Base-by-base conservation (phyloP, 2,888 invertebrate genomes). In the Phragmatobia fuliginosa region DNA sequence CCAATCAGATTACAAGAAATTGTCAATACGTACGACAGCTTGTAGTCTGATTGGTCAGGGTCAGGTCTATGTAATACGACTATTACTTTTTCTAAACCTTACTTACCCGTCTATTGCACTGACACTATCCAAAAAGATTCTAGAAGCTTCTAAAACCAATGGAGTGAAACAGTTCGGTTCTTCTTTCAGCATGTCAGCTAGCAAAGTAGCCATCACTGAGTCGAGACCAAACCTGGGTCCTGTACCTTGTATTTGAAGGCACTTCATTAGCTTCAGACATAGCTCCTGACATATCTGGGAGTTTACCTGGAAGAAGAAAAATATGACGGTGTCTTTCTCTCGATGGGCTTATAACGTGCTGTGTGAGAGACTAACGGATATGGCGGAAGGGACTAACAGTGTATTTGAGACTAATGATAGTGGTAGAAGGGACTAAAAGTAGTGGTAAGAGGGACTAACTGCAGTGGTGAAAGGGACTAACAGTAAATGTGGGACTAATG, bases 221-320 rank as follows among this genome's bases (percentile, higher is more conserved):
- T 71, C 72, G 0, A 80, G 45, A 18, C 76, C 74, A 66, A 81
- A 83, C 71, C 77, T 70, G 52, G 73, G 76, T 71, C 80, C 67
- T 0, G 74, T 52, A 1, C 71, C 62, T 74, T 67, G 60, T 8
- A 25, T 2, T 14, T 62, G 73, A 8, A 74, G 62, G 14, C 76
- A 78, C 7, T 67, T 81, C 79, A 73, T 73, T n/a, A 80, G 56
- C 61, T 80, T 74, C 18, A 73, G 45, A 41, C 67, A 81, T 0
- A 75, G 74, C 52, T 70, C 80, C 66, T 78, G 76, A 33, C 81
- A 81, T n/a, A 79, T 58, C 61, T 71, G 62, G 0, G 79, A 63
- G 31, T 81, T 78, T 2, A 21, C 63, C 80, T 81, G 28, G 32
- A 81, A 52, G 33, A 28, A 56, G 5, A 21, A 16, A n/a, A 33